phyloP scores from a whole-genome alignment of 2,888 invertebrate genomes.

The Drosophila fulvimacula region DNA sequence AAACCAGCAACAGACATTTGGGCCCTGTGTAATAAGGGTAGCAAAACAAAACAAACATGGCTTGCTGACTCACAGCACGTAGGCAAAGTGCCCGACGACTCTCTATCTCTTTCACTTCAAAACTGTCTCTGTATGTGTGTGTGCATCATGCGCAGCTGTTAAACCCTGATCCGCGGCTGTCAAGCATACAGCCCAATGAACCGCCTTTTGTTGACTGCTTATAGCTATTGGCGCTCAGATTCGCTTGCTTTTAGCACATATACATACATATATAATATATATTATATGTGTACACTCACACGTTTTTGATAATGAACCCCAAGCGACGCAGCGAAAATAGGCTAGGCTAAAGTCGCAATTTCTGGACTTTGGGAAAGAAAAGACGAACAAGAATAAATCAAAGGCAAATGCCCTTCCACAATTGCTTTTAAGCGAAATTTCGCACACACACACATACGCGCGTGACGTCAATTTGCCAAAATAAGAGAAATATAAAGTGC shows the following conservation, averaged over 20 bases:
- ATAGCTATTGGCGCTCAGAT: constrained; percentile 46
- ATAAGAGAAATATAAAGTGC: constrained; percentile 59
- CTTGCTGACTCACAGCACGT: constrained; percentile 76
- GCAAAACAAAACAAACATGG: constrained; percentile 50
- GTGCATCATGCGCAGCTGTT: constrained; percentile 65
- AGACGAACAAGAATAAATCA: constrained; percentile 29
- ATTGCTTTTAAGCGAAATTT: constrained; percentile 58
- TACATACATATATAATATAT: constrained; percentile 12
- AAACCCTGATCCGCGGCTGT: constrained; percentile 63
- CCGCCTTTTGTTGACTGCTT: constrained; percentile 57
- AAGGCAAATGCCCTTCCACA: constrained; percentile 72
- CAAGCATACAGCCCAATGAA: constrained; percentile 67
- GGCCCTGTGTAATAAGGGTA: constrained; percentile 51
- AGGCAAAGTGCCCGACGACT: constrained; percentile 47
- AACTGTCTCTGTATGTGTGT: constrained; percentile 24
- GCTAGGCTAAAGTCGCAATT: constrained; percentile 73
- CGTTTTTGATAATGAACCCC: constrained; percentile 66
- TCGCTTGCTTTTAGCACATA: constrained; percentile 46
- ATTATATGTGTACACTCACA: constrained; percentile 20
- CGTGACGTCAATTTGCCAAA: constrained; percentile 68
- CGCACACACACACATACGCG: constrained; percentile 32
- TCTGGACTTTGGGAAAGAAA: constrained; percentile 61
- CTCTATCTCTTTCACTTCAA: constrained; percentile 38
- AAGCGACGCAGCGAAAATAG: constrained; percentile 45
- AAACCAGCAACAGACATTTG: neutral